Conservation (phyloP, 1,140 invertebrate genomes). For the Nylanderia fulva region DNA sequence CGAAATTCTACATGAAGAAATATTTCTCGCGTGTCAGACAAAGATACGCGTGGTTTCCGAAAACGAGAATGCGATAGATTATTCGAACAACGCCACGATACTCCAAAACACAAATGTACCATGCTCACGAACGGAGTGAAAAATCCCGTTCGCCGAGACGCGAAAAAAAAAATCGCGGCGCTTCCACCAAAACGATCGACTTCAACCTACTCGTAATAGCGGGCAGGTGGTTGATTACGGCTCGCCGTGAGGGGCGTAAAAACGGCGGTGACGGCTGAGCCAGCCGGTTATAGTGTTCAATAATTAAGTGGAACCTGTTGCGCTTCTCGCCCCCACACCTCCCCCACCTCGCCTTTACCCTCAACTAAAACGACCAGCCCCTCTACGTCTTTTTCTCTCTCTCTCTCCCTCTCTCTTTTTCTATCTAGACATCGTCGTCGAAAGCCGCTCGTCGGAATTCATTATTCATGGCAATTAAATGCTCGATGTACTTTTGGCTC, state of each 20-base stretch:
- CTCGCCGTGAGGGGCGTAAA: slow-evolving; percentile 67
- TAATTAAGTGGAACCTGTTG: slow-evolving; percentile 86
- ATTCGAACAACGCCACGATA: slow-evolving; percentile 27
- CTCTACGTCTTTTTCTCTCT: slow-evolving; percentile 36
- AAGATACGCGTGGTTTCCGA: not conserved
- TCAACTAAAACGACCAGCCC: slow-evolving; percentile 68
- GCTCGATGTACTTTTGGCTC: slow-evolving; percentile 2
- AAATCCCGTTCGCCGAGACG: slow-evolving; percentile 30
- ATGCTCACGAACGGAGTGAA: slow-evolving; percentile 17
- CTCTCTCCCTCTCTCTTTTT: slow-evolving; percentile 41
- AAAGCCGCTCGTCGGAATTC: slow-evolving; percentile 67
- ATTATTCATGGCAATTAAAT: slow-evolving; percentile 83
- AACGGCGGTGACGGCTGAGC: slow-evolving; percentile 72
- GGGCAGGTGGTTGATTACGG: slow-evolving; percentile 78
- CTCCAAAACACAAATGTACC: slow-evolving; percentile 1
- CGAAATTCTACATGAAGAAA: slow-evolving; percentile 9
- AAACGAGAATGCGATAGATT: not conserved
- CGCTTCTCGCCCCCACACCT: slow-evolving; percentile 79
- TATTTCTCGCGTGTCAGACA: not conserved
- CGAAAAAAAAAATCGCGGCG: slow-evolving; percentile 34
- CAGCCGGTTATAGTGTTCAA: slow-evolving; percentile 82
- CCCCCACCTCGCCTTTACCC: slow-evolving; percentile 64
- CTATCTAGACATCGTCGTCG: not conserved
- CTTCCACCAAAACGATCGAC: slow-evolving; percentile 61
- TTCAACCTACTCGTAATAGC: slow-evolving; percentile 73